Evolutionary conservation across 2,113 vertebrate species (phyloP).

Genomic region (Lipophrys pholis): DNA sequence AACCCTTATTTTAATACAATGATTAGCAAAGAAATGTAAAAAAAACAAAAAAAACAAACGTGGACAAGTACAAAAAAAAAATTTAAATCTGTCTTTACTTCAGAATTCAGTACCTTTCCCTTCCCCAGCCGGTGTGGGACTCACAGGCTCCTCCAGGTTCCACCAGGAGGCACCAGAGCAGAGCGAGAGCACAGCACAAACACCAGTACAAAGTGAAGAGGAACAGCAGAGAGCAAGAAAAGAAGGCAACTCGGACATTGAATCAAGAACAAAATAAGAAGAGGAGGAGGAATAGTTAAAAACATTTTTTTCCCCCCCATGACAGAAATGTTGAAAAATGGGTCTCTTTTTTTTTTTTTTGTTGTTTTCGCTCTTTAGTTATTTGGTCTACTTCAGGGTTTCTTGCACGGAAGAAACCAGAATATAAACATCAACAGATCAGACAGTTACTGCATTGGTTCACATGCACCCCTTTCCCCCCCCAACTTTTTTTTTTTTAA

Average conservation of each 20-base stretch:
- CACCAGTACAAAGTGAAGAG: slow-evolving; percentile 77
- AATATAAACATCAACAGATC: slow-evolving; percentile 74
- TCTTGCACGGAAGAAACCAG: slow-evolving; percentile 69
- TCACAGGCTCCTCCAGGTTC: slow-evolving; percentile 63
- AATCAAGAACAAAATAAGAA: slow-evolving; percentile 64
- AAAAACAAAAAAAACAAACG: slow-evolving; percentile 56
- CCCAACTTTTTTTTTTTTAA: neutral
- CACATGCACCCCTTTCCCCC: slow-evolving; percentile 77
- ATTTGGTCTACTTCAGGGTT: slow-evolving; percentile 85
- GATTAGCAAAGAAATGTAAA: slow-evolving; percentile 50
- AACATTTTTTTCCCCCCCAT: slow-evolving; percentile 64
- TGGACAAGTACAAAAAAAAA: slow-evolving; percentile 74
- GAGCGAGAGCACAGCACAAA: slow-evolving; percentile 82
- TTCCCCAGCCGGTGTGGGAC: slow-evolving; percentile 59
- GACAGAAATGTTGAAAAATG: slow-evolving; percentile 71
- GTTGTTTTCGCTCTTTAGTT: slow-evolving; percentile 71
- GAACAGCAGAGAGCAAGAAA: slow-evolving; percentile 75
- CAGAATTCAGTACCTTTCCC: slow-evolving; percentile 80
- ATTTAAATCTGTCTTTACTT: slow-evolving; percentile 80
- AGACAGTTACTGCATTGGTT: slow-evolving; percentile 83
- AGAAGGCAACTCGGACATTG: slow-evolving; percentile 83
- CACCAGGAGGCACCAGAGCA: slow-evolving; percentile 81
- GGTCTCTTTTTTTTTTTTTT: slow-evolving; percentile 36
- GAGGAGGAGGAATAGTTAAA: slow-evolving; percentile 65
- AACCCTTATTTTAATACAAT: slow-evolving; percentile 75